Evolutionary conservation across 92 coral and sea anemone genomes (phyloP).

Genomic region (Phenganax stokvisi): DNA sequence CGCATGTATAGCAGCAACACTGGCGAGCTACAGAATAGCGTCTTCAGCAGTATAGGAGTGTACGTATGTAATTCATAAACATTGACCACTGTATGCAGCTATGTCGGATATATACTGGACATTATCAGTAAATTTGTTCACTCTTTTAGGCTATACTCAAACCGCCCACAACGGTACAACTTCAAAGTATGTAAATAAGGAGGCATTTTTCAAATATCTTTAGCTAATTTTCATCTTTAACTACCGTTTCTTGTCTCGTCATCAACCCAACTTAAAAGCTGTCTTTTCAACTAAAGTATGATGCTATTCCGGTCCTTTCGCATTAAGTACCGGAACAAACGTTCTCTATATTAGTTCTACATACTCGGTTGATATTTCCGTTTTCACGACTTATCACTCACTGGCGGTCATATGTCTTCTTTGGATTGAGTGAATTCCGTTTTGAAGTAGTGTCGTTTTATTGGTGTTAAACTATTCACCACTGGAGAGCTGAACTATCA

Average conservation of each 20-base stretch:
- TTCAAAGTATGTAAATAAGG: constrained; percentile 8
- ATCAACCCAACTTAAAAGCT: background rate
- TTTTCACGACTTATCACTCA: background rate
- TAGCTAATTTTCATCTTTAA: background rate
- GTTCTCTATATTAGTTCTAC: constrained; percentile 1
- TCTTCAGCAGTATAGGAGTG: background rate
- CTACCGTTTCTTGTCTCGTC: background rate
- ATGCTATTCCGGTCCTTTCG: background rate
- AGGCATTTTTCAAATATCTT: constrained; percentile 1
- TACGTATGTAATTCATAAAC: background rate
- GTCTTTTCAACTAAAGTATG: background rate
- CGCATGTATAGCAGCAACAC: background rate
- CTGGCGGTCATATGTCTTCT: background rate
- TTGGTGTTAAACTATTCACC: constrained; percentile 10
- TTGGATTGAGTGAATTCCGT: background rate
- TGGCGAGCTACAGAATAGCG: background rate
- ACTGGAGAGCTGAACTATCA: constrained; percentile 3
- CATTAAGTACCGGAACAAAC: constrained; percentile 8
- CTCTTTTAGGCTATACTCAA: background rate
- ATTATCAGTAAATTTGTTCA: background rate
- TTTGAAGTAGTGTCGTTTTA: constrained; percentile 14
- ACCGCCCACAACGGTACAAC: constrained; percentile 7
- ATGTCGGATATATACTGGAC: background rate
- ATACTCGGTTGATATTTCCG: constrained; percentile 3
- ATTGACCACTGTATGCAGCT: background rate